phyloP scores from a whole-genome alignment of 30 jellyfish, hydroid and myxozoan genomes.

The Turritopsis dohrnii region DNA sequence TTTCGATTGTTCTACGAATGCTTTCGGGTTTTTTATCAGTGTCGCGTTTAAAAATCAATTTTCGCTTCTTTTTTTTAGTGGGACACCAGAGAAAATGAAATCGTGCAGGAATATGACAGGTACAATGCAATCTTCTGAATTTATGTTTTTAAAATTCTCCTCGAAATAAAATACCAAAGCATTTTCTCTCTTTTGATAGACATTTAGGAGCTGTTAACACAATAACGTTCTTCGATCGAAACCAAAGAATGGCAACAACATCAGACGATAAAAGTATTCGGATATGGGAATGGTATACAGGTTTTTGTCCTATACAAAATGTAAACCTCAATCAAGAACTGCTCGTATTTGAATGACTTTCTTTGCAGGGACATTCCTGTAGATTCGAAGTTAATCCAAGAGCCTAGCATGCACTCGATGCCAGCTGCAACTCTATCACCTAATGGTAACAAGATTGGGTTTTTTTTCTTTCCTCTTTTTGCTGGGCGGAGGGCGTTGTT shows the following conservation, averaged over 20 bases:
- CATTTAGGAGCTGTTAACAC: constrained; percentile 98
- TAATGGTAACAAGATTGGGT: constrained; percentile 55
- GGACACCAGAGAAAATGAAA: constrained; percentile 95
- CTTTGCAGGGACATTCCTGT: constrained; percentile 96
- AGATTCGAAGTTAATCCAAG: constrained; percentile 90
- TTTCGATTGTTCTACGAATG: too few relatives aligned
- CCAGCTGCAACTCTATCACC: constrained; percentile 96
- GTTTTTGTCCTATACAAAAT: not conserved
- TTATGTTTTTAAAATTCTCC: not conserved
- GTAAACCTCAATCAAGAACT: not conserved
- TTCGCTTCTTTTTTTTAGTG: constrained; percentile 51
- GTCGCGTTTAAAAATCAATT: too few relatives aligned
- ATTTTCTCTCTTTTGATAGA: constrained; percentile 35
- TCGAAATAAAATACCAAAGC: not conserved
- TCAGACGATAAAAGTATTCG: constrained; percentile 95
- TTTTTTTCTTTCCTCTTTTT: not conserved
- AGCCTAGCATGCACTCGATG: constrained; percentile 97
- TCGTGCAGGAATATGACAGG: constrained; percentile 98
- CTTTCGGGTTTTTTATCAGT: too few relatives aligned
- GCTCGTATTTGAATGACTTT: not conserved
- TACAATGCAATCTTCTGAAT: not conserved
- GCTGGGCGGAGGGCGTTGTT: not conserved
- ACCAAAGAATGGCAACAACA: constrained; percentile 93
- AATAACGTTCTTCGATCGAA: constrained; percentile 87
- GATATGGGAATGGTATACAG: constrained; percentile 95